Percentiles rank a stretch among this genome's conserved stretches.
These are phyloP conservation scores for Lycocorax pyrrhopterus DNA, from an alignment of 2,113 vertebrate genomes.

Conservation along the genomic window DNA sequence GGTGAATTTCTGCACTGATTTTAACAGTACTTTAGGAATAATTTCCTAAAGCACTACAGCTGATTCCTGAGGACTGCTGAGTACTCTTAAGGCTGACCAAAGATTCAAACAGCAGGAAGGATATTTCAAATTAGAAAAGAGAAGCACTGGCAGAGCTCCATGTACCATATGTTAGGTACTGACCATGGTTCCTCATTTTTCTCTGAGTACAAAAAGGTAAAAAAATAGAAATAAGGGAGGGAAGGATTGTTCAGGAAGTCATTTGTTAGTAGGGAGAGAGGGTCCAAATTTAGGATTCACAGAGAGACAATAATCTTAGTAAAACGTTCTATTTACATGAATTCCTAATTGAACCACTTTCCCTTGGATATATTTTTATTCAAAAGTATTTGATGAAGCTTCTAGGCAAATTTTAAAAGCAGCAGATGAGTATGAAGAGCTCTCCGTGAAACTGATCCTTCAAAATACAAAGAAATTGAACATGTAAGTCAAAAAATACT, in stretches of 20 bases:
- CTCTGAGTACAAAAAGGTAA: background rate
- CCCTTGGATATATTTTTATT: background rate
- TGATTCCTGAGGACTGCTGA: background rate
- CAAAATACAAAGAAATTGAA: background rate
- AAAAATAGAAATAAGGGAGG: background rate
- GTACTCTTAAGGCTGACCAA: background rate
- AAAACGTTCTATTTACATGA: background rate
- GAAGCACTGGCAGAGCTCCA: background rate
- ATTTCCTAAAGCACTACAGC: background rate
- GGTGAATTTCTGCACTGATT: background rate
- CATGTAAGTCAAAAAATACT: background rate
- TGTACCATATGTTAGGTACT: background rate
- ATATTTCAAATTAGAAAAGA: background rate
- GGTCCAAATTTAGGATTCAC: background rate
- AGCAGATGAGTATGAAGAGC: background rate
- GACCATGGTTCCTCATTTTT: background rate
- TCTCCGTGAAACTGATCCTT: background rate
- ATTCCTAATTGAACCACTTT: background rate
- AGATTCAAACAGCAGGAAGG: conserved; percentile 4
- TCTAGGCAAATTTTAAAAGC: background rate
- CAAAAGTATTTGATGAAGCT: background rate
- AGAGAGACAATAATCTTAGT: background rate
- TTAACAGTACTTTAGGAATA: background rate
- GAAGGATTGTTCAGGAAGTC: background rate
- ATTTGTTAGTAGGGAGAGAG: background rate